phyloP scores from a whole-genome alignment of 1,140 invertebrate genomes.

The Drosophila lowei region DNA sequence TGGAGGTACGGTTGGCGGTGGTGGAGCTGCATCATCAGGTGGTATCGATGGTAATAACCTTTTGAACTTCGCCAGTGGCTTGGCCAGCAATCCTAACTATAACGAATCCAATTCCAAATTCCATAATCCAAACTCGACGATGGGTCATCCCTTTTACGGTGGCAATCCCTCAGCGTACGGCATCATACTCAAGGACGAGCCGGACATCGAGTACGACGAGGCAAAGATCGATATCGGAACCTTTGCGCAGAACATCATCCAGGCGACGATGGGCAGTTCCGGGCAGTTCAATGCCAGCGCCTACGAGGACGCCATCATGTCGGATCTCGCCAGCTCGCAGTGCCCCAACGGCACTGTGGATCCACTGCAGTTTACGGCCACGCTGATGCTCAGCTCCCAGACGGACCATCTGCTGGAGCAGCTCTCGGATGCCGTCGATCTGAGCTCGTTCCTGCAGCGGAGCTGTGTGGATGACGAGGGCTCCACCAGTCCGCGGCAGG shows the following conservation, averaged over 20 bases:
- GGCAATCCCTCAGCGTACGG: constrained; percentile 91
- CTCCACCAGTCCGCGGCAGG: constrained; percentile 82
- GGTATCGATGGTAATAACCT: constrained; percentile 70
- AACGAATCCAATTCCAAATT: constrained; percentile 75
- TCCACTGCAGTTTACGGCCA: constrained; percentile 91
- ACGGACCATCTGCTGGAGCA: constrained; percentile 90
- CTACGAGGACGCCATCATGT: constrained; percentile 90
- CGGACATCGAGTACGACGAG: constrained; percentile 89
- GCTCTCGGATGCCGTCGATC: constrained; percentile 89
- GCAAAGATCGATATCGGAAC: constrained; percentile 87
- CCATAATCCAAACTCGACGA: constrained; percentile 80
- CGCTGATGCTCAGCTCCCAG: constrained; percentile 89
- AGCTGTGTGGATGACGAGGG: constrained; percentile 86
- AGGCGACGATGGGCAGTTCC: constrained; percentile 82
- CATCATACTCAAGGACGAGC: constrained; percentile 90
- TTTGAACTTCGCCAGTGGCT: constrained; percentile 72
- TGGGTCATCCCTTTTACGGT: constrained; percentile 88
- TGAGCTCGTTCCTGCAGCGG: constrained; percentile 87
- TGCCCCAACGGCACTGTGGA: constrained; percentile 85
- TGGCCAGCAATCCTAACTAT: constrained; percentile 67
- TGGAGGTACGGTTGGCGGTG: constrained; percentile 13
- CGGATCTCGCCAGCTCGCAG: constrained; percentile 87
- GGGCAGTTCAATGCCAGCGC: constrained; percentile 86
- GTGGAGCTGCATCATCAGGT: constrained; percentile 13
- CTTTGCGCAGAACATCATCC: constrained; percentile 81